A percentile compares a stretch with the other conserved stretches of the same genome.
phyloP scores from a whole-genome alignment of 2,888 invertebrate genomes.

The Dorcus hopei region DNA sequence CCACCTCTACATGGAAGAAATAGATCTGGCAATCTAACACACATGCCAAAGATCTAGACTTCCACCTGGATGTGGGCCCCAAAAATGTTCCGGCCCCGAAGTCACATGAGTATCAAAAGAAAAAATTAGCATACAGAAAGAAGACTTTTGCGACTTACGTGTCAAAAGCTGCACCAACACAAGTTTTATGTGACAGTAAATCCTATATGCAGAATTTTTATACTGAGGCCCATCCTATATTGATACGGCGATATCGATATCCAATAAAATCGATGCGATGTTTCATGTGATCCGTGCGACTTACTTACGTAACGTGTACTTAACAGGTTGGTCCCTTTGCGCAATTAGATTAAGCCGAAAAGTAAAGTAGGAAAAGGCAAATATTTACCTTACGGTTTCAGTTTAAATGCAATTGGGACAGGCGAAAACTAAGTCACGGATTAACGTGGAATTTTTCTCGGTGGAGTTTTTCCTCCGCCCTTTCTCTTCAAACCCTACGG shows the following conservation, averaged over 20 bases:
- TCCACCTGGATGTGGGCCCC: constrained; percentile 24
- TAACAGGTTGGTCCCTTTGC: neutral
- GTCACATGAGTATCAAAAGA: neutral
- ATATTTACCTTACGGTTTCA: too few species aligned
- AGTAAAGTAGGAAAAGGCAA: neutral
- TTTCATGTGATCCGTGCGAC: neutral
- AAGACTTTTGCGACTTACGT: neutral
- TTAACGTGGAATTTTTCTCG: neutral
- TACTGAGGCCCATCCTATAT: constrained; percentile 22
- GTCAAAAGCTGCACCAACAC: neutral
- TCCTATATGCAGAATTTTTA: constrained; percentile 15
- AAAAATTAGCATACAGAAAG: neutral
- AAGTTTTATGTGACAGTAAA: neutral
- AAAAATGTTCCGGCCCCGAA: neutral
- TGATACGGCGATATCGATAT: constrained; percentile 25
- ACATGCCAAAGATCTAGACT: constrained; percentile 31
- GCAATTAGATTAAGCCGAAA: neutral
- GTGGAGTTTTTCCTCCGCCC: neutral
- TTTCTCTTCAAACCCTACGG: neutral
- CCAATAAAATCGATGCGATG: constrained; percentile 23
- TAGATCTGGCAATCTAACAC: constrained; percentile 35
- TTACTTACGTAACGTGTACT: constrained; percentile 1
- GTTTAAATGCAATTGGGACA: too few species aligned
- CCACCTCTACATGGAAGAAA: constrained; percentile 37
- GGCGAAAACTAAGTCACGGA: neutral